Evolutionary conservation across 1,140 invertebrate species (phyloP), one percentile per base, ranked within the genome.

Genomic region (Drosophila arawakana): DNA sequence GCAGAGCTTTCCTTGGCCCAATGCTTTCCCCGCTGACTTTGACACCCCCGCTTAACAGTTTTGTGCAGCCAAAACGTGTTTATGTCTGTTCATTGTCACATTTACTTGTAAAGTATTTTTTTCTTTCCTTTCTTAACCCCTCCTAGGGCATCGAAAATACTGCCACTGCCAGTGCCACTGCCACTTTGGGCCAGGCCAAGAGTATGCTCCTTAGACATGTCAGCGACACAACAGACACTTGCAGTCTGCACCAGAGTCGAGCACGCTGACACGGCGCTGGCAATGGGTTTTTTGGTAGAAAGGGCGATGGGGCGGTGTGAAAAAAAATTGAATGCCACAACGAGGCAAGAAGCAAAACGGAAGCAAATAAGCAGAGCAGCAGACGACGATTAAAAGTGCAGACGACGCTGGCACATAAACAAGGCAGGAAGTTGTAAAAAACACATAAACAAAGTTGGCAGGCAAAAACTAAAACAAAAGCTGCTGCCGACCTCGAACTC

Each of bases 61-160:
- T 74, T 78, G 75, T 71, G 71, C 75, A 80, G 78, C 70, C 76
- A 78, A 76, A 81, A 79, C 79, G 79, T 81, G 76, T 79, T 81
- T 81, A 81, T 79, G 79, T 78, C 79, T 81, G 79, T 81, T 81
- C 77, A 81, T 81, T 81, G 79, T 81, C 79, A 76, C 79, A 81
- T 81, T 81, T 81, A 72, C 76, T 79, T 76, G 76, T 79, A 78
- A 80, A 80, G 47, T 80, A 47, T 39, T 63, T 49, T 37, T 57
- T 30, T 30, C 18, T 21, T 21, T 21, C 1, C 18, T 34, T 15
- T 8, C 13, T 11, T 43, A 7, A 5, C 18, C 18, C 55, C 39
- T 35, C 5, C 18, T 1, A 7, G 10, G 15, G 7, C 46, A 35
- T 21, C 35, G 37, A 41, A 41, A 57, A 8, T 41, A 35, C 57